Conservation (phyloP, 2,113 vertebrate genomes). For the Clupea harengus region DNA sequence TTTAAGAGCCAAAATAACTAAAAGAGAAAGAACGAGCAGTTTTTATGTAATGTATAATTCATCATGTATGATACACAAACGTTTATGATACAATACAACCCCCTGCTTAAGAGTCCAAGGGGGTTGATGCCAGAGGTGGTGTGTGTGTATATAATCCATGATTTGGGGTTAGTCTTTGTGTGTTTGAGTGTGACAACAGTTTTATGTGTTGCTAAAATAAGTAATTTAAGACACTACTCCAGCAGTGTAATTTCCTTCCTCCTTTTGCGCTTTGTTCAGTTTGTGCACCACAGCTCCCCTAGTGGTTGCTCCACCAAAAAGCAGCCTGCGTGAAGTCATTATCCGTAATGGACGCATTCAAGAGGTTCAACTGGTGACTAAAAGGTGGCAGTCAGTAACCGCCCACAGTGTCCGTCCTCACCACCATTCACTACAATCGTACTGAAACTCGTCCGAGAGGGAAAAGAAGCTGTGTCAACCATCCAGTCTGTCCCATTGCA, state of each 20-base stretch:
- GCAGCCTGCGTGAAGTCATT: neutral
- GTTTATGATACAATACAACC: constrained; percentile 10
- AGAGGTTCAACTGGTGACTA: neutral
- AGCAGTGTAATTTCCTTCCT: neutral
- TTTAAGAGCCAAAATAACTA: neutral
- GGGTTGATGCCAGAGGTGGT: neutral
- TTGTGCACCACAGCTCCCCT: neutral
- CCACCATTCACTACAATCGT: neutral
- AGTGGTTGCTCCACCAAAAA: neutral
- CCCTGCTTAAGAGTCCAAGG: neutral
- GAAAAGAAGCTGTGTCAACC: neutral
- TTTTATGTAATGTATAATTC: neutral
- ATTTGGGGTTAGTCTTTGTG: neutral
- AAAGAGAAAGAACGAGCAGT: neutral
- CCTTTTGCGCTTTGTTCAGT: neutral
- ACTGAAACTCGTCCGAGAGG: neutral
- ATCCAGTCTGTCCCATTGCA: neutral
- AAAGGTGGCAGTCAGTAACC: neutral
- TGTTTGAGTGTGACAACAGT: neutral
- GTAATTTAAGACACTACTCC: neutral
- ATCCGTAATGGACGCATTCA: constrained; percentile 48
- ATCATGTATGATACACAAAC: neutral
- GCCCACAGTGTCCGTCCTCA: neutral
- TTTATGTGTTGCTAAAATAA: neutral
- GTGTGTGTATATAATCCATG: neutral